These are phyloP conservation scores for Gallinago paraguaiae DNA, from an alignment of 2,113 vertebrate genomes.

Conservation along the genomic window DNA sequence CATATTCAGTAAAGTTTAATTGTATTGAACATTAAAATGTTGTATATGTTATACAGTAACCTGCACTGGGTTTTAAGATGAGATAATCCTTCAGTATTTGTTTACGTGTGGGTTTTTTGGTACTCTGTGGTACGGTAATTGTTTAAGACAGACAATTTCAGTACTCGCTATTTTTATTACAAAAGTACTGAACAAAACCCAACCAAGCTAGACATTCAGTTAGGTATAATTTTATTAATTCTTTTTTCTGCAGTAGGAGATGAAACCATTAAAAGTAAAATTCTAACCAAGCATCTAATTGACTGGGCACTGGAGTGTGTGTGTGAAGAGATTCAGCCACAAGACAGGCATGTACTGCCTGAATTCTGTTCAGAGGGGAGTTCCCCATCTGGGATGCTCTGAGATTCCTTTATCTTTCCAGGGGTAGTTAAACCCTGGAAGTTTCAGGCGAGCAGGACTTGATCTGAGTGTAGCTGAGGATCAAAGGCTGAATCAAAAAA, in stretches of 20 bases:
- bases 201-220: neutral
- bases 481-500: conserved; percentile 35
- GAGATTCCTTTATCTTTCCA: neutral
- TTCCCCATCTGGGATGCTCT: neutral
- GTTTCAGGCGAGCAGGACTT: neutral
- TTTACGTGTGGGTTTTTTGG: neutral
- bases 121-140: neutral
- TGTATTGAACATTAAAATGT: neutral
- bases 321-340: neutral
- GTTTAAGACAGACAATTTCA: neutral
- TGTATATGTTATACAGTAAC: neutral
- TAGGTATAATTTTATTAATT: neutral
- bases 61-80: neutral
- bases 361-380: neutral
- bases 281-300: neutral
- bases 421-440: neutral
- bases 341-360: neutral
- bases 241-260: neutral
- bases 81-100: neutral
- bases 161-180: neutral
- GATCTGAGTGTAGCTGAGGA: conserved; percentile 21
- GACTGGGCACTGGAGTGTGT: neutral
- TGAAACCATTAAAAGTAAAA: neutral
- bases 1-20: neutral
- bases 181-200: neutral